Evolutionary conservation across 1,140 invertebrate species (phyloP).

Genomic region (Drepana arcuata): DNA sequence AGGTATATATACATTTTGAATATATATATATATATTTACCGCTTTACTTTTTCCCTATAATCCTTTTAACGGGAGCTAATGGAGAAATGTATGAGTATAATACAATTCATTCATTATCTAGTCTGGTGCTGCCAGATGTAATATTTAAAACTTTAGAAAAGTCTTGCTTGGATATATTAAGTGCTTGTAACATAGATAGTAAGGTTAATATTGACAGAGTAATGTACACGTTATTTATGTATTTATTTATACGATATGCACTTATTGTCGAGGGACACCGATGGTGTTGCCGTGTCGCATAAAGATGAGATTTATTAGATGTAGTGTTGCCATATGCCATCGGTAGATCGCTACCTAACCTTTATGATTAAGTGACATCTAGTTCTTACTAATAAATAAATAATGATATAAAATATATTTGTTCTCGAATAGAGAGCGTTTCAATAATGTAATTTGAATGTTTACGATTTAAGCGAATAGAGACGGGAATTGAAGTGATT

Average conservation of each 20-base stretch:
- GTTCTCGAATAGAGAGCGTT: slow-evolving; percentile 56
- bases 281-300: slow-evolving; percentile 24
- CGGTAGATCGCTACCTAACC: slow-evolving; percentile 49
- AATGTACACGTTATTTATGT: slow-evolving; percentile 55
- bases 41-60: no score
- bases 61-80: no score
- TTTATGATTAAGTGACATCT: slow-evolving; percentile 51
- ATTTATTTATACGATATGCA: slow-evolving; percentile 55
- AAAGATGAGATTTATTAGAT: slow-evolving; percentile 23
- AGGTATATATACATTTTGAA: no score
- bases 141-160: slow-evolving; percentile 22
- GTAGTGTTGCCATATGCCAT: slow-evolving; percentile 39
- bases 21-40: no score
- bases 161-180: no score
- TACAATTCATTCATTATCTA: no score
- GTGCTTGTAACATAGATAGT: slow-evolving; percentile 57
- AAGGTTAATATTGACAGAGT: slow-evolving; percentile 52
- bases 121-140: slow-evolving; percentile 22
- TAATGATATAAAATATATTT: slow-evolving; percentile 54
- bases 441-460: slow-evolving; percentile 60
- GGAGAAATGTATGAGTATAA: no score
- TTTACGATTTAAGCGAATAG: slow-evolving; percentile 57
- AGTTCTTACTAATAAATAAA: slow-evolving; percentile 63
- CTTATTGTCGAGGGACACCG: slow-evolving; percentile 24
- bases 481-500: slow-evolving; percentile 33